Base-by-base conservation (phyloP, 2,888 invertebrate genomes). In the Tuta absoluta region DNA sequence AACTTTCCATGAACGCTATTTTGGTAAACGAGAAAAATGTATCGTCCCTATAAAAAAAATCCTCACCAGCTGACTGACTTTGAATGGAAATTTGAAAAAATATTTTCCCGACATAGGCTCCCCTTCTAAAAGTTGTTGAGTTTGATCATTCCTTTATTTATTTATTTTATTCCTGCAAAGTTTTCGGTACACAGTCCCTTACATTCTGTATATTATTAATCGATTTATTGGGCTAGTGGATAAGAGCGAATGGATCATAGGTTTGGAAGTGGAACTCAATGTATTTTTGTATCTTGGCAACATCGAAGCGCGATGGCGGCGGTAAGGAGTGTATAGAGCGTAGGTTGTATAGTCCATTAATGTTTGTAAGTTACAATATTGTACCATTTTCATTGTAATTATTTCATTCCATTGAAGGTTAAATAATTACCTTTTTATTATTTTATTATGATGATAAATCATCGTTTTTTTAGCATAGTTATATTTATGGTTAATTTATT, bases 271-370 rank as follows among this genome's bases (percentile, higher is more conserved):
- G 11, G 58, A 38, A 21, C 10, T 33, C 53, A 66, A 64, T 59
- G 61, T 63, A 58, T 59, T 62, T 59, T 66, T 62, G 63, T 65
- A 56, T 23, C 56, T 61, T 65, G 53, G 28, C 45, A 57, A 49
- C 61, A 61, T 49, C 48, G 61, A 61, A 61, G 61, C 33, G 61
- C 11, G 48, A 24, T n/a, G 49, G 23, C 17, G 37, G 24, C 10
- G 19, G 28, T 48, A 24, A 33, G 61, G 38, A 60, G 24, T 33
- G 56, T 33, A 33, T 56, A 33, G n/a, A 33, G 17, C 61, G 33
- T 62, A 59, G 38, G 14, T 33, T 33, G 56, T 61, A 28, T 21
- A 49, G 49, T 49, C 61, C 61, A 48, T 17, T 10, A 19, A 14
- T 10, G 28, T 33, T 56, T 7, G 33, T 33, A 45, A 45, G n/a